phyloP scores from a whole-genome alignment of 2,113 vertebrate genomes.

The Dissostichus mawsoni region DNA sequence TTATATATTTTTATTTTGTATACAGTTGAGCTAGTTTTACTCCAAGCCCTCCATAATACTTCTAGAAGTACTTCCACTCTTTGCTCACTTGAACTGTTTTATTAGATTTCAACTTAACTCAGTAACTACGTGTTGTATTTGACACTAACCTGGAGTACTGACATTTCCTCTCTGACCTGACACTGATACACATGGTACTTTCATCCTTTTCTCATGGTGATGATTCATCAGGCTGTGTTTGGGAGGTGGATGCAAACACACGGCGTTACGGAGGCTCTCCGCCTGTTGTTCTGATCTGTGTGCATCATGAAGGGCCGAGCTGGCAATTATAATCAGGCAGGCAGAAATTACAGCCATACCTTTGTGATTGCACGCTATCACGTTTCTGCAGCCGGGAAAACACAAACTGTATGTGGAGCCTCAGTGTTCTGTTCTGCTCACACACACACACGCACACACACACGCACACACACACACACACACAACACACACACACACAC shows the following conservation, averaged over 20 bases:
- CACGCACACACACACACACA: conserved; percentile 23
- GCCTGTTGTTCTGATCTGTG: conserved; percentile 39
- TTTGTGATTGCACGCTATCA: conserved; percentile 77
- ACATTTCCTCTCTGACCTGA: not conserved
- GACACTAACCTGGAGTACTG: not conserved
- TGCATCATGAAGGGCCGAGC: conserved; percentile 53
- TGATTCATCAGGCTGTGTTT: conserved; percentile 34
- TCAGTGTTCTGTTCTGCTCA: not conserved
- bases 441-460: conserved; percentile 15
- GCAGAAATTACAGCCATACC: conserved; percentile 77
- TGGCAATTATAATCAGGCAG: conserved; percentile 79
- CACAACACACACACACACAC: conserved; percentile 24
- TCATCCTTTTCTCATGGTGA: not conserved
- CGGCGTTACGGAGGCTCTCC: not conserved
- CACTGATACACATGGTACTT: not conserved
- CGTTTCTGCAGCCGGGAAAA: conserved; percentile 63
- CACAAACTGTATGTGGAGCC: conserved; percentile 24
- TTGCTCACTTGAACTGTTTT: not conserved
- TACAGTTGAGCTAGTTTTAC: not conserved
- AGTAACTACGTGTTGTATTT: no score
- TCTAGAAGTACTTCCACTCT: not conserved
- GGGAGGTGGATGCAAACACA: conserved; percentile 13
- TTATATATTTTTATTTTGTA: not conserved
- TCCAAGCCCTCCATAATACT: no score
- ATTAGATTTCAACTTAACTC: not conserved